Conservation (phyloP, 2,797 vertebrate genomes). For the Tiaroga cobitis region DNA sequence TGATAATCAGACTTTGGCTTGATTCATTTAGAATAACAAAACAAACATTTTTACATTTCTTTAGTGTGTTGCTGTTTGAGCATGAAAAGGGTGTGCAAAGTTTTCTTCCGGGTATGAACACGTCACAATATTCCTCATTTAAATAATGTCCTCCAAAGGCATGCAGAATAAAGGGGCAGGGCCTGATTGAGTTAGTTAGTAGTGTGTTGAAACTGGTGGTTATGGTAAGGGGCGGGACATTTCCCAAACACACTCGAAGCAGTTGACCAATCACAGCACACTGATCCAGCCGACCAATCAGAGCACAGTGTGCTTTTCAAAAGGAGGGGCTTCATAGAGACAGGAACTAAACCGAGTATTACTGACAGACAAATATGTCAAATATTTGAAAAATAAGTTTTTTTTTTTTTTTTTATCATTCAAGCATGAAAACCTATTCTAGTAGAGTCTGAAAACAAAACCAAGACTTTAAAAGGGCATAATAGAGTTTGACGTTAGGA, state of each 20-base stretch:
- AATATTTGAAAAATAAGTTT: neutral
- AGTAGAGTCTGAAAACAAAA: neutral
- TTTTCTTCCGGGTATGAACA: too few relatives aligned
- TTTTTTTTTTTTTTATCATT: neutral
- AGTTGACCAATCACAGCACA: neutral
- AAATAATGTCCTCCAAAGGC: neutral
- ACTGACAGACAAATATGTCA: neutral
- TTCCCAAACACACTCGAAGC: too few relatives aligned
- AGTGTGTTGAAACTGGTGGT: neutral
- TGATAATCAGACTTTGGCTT: neutral
- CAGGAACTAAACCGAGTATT: neutral
- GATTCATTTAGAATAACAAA: constrained; percentile 4
- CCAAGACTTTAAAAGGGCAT: neutral
- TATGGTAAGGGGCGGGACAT: too few relatives aligned
- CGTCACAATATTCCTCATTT: neutral
- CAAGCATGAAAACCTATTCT: neutral
- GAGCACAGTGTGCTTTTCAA: neutral
- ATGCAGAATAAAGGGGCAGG: neutral
- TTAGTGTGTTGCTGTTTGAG: too few relatives aligned
- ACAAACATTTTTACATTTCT: neutral
- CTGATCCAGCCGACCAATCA: neutral
- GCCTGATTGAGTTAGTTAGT: neutral
- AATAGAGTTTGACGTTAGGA: neutral
- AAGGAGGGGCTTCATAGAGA: neutral
- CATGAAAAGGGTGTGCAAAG: too few relatives aligned